Evolutionary conservation across 2,113 vertebrate species (phyloP), one percentile per base, ranked within the genome.

Genomic region (Apaloderma vittatum): DNA sequence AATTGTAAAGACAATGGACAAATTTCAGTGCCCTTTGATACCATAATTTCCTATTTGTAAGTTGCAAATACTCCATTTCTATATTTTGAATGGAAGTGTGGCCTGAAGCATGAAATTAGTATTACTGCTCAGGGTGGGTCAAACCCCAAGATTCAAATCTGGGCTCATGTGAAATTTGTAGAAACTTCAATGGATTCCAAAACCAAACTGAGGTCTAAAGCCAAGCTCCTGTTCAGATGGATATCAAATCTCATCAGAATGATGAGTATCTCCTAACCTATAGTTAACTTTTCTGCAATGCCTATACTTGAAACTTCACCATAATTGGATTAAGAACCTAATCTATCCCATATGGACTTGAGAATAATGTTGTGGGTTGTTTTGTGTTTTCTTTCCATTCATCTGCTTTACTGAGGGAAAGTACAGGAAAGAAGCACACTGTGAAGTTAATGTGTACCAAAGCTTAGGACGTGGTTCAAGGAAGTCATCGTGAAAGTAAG

Each of bases 401-500:
- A 26, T 90, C 48, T 72, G 8, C 30, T 89, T 93, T 77, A 37
- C 45, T 52, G 21, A 93, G 30, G 18, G 15, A 59, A 74, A 90
- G 43, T 23, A 52, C 29, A 71, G 65, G 62, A 91, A 88, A 77
- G 67, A 83, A 84, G 21, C 32, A 81, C 23, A 40, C 49, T 55
- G 32, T 43, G 67, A 82, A 90, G 55, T 57, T 81, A 77, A 52
- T 29, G 61, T 57, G 66, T 49, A 90, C 72, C 70, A 73, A 89
- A 86, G 18, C 14, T 81, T 51, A 83, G 37, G 32, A 67, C 57
- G 24, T 40, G 43, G 74, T 77, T 95, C 72, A 83, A 86, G 55
- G 83, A 94, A 90, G 61, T 71, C 26, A 52, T 63, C 57, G 52
- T 30, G 58, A 94, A 90, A 93, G 67, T 90, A 90, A 90, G 86